Percentiles rank a stretch among this genome's conserved stretches.
Conservation (phyloP, 2,888 invertebrate genomes). For the Trichopria drosophilae region DNA sequence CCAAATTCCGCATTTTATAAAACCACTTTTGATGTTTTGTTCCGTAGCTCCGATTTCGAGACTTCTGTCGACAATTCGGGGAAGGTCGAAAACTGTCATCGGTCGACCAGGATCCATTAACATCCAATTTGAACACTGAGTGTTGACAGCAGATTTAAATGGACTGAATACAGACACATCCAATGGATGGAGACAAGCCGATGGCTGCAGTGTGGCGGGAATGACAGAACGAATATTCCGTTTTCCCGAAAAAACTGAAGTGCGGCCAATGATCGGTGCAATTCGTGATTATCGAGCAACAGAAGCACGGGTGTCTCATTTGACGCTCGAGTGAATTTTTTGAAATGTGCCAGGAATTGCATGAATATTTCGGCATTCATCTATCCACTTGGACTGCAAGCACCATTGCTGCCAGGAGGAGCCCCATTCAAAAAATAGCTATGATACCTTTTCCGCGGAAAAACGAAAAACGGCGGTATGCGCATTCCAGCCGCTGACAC, state of each 20-base stretch:
- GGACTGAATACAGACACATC: constrained; percentile 11
- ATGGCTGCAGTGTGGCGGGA: constrained; percentile 14
- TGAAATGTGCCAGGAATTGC: constrained; percentile 41
- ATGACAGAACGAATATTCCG: constrained; percentile 1
- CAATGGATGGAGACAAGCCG: constrained; percentile 8
- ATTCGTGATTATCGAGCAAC: constrained; percentile 33
- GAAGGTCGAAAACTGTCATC: not conserved
- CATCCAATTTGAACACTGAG: constrained; percentile 4
- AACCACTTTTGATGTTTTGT: constrained; percentile 2
- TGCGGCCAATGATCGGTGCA: constrained; percentile 4
- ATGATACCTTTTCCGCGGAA: constrained; percentile 36
- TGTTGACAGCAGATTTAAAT: constrained; percentile 5
- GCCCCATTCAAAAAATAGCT: constrained; percentile 39
- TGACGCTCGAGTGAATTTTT: constrained; percentile 24
- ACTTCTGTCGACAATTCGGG: not conserved
- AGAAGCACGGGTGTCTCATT: constrained; percentile 39
- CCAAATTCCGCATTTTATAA: not conserved
- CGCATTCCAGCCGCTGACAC: constrained; percentile 43
- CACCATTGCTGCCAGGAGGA: constrained; percentile 41
- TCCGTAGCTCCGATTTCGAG: constrained; percentile 1
- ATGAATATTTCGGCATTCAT: constrained; percentile 43
- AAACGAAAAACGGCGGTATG: constrained; percentile 47
- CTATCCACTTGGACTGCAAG: constrained; percentile 42
- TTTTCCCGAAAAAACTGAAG: not conserved
- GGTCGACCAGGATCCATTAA: not conserved